These are phyloP conservation scores for Siniperca chuatsi DNA, from an alignment of 2,113 vertebrate genomes.

Conservation along the genomic window DNA sequence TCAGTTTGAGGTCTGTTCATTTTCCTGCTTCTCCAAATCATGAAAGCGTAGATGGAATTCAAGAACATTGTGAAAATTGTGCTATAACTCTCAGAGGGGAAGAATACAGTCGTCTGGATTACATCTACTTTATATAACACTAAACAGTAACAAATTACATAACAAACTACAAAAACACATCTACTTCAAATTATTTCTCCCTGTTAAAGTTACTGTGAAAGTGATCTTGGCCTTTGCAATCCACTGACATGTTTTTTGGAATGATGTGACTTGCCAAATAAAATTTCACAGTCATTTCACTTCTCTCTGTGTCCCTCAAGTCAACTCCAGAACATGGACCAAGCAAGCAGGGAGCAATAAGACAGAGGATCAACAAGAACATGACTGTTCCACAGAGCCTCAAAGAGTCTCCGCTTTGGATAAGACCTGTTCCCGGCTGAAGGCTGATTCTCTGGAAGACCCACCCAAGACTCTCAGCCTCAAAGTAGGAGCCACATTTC, in stretches of 20 bases:
- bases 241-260: background rate
- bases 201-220: background rate
- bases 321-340: slow-evolving; percentile 40
- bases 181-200: slow-evolving; percentile 11
- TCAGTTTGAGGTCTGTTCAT: slow-evolving; percentile 57
- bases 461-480: slow-evolving; percentile 79
- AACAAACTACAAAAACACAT: slow-evolving; percentile 21
- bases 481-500: slow-evolving; percentile 80
- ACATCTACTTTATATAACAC: slow-evolving; percentile 3
- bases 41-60: slow-evolving; percentile 50
- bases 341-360: slow-evolving; percentile 26
- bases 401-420: background rate
- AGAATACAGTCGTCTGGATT: slow-evolving; percentile 5
- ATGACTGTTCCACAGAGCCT: slow-evolving; percentile 16
- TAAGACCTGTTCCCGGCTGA: slow-evolving; percentile 27
- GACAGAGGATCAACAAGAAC: slow-evolving; percentile 26
- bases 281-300: slow-evolving; percentile 1
- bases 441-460: slow-evolving; percentile 35
- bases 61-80: slow-evolving; percentile 38
- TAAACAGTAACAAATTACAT: slow-evolving; percentile 9
- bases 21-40: slow-evolving; percentile 44
- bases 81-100: slow-evolving; percentile 25
- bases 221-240: background rate
- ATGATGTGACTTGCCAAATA: background rate
- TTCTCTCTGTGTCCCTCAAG: slow-evolving; percentile 51